Evolutionary conservation across 2,113 vertebrate species (phyloP).

Genomic region (Phaethornis superciliosus): DNA sequence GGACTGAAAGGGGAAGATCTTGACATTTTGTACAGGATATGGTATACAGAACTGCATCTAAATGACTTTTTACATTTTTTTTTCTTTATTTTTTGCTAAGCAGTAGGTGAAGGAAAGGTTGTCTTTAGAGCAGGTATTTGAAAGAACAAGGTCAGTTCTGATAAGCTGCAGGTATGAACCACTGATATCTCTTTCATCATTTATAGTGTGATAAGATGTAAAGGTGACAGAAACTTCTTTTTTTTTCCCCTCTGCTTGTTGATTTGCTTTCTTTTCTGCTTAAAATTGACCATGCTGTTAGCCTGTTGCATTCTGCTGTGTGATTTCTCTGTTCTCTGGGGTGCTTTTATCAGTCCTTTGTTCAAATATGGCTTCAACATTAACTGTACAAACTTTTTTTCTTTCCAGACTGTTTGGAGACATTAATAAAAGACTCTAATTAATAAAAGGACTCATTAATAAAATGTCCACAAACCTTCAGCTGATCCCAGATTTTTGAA

Average conservation of each 20-base stretch:
- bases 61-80: rapidly evolving
- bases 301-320: not conserved
- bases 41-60: not conserved
- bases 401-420: not conserved
- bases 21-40: not conserved
- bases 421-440: not conserved
- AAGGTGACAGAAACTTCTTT: not conserved
- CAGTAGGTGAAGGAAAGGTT: rapidly evolving
- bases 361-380: not conserved
- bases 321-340: not conserved
- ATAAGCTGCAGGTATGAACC: not conserved
- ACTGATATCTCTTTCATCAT: not conserved
- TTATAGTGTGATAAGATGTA: not conserved
- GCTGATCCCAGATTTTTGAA: not conserved
- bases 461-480: not conserved
- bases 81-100: not conserved
- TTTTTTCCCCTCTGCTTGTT: not conserved
- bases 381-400: not conserved
- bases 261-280: not conserved
- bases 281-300: not conserved
- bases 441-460: too few species aligned
- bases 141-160: not conserved
- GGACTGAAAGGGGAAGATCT: not conserved
- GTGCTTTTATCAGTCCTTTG: not conserved
- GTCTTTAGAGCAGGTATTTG: not conserved